Base-by-base conservation (phyloP, 2,797 vertebrate species). In the Buphagus erythrorhynchus region DNA sequence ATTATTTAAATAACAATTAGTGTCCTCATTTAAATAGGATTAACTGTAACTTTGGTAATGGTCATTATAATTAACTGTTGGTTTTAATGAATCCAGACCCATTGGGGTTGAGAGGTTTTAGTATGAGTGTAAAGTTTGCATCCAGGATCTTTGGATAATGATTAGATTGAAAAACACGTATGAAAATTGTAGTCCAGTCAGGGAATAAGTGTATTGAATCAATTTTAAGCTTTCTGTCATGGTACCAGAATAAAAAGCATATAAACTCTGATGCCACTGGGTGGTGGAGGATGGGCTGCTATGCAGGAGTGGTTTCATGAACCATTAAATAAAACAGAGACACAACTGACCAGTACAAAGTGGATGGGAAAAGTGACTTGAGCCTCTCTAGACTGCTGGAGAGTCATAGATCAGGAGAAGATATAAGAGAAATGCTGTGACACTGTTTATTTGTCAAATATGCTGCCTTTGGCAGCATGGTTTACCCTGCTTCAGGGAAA, bases 321-420 rank as follows among this genome's bases (percentile, higher is more conserved):
- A 36, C 12, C 17, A 40, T 35, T 45, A 51, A 92, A 83, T 24
- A n/a, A 57, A 18, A 40, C 11, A 76, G 20, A 65, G 11, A 46
- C 0, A 1, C 1, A 1, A 7, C 3, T 59, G 54, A 46, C 5
- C 24, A 46, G 31, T 4, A 79, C 31, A 17, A 61, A 45, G 5
- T 10, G 9, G 9, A 22, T 43, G 22, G 42, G 20, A 42, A 86
- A 92, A 38, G 26, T 49, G 35, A 38, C 46, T 16, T 79, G 38
- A 66, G 16, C 8, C 20, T 5, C 46, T 49, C 21, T 49, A n/a
- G 29, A 4, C n/a, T 20, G 1, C 13, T 6, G 5, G 3, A 49
- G 15, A 61, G 21, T 24, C 3, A 5, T 1, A 42, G 16, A 12
- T 68, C 31, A n/a, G 16, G 16, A 15, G 14, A 0, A 16, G 33